Evolutionary conservation across 2,113 vertebrate species (phyloP).

Genomic region (Lota lota): DNA sequence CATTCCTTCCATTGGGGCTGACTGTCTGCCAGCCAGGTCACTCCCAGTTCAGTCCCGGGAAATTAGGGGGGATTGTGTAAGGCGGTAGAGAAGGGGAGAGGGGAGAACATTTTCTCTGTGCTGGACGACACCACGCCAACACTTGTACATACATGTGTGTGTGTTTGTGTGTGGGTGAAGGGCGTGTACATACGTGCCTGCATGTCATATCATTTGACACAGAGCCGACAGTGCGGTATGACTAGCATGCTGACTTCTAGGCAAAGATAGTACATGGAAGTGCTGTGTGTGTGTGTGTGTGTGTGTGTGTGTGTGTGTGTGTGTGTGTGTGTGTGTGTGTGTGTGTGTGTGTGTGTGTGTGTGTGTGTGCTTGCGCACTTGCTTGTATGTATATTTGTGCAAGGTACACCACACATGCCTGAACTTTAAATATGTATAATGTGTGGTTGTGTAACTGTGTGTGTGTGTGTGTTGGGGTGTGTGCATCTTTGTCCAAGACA

Average conservation of each 20-base stretch:
- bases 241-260: too few relatives aligned
- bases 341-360: constrained; percentile 15
- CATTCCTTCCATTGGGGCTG: constrained; percentile 73
- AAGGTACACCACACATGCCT: not conserved
- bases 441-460: not conserved
- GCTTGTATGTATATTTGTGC: constrained; percentile 4
- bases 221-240: not conserved
- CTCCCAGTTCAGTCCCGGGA: constrained; percentile 78
- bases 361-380: constrained; percentile 10
- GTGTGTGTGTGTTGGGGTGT: not conserved
- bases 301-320: constrained; percentile 8
- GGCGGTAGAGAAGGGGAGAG: not conserved
- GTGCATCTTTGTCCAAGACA: not conserved
- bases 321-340: constrained; percentile 7
- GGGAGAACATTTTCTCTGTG: constrained; percentile 66
- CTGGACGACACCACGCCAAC: constrained; percentile 36
- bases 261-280: too few relatives aligned
- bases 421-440: not conserved
- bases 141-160: constrained; percentile 21
- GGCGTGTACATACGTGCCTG: not conserved
- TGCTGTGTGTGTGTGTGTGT: constrained; percentile 12
- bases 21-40: constrained; percentile 73
- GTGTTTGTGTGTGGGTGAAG: constrained; percentile 4
- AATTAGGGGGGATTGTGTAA: constrained; percentile 50
- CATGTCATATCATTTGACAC: not conserved